Base-by-base conservation (phyloP, 2,888 invertebrate species). In the Platycheirus albimanus region DNA sequence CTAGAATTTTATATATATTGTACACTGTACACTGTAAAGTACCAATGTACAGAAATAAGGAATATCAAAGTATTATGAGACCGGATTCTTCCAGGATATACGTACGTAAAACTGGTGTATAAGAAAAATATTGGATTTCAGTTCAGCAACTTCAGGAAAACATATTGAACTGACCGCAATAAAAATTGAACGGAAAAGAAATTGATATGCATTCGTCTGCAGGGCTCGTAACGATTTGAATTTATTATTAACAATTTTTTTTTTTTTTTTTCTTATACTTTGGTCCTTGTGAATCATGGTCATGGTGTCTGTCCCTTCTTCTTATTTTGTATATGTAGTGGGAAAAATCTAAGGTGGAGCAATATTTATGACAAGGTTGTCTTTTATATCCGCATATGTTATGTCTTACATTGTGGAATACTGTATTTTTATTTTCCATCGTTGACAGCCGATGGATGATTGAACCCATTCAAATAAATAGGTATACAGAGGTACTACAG, bases 141-240 rank as follows among this genome's bases (percentile, higher is more conserved):
- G 71, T 83, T 83, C 61, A 67, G 77, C 47, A 63, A 78, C 78
- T 83, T 33, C 41, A 15, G 30, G 45, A 72, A 67, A 83, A 83
- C 81, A 83, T 83, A 83, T 83, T 77, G 81, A 77, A 69, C 71
- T 83, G 81, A 83, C 81, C 81, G 81, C 81, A 83, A 83, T 83
- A 77, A 83, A 78, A 83, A 78, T 83, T 77, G 77, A 81, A 81
- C 66, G 77, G 81, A 81, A 81, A 71, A 70, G 66, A 67, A 66
- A 81, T 81, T 77, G 81, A 77, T 83, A 83, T 78, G 81, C 72
- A 69, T 77, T 81, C 81, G 81, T 81, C 77, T 81, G 81, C 81
- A 77, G 77, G 71, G 67, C 72, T 67, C 54, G 45, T 71, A 56
- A 77, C 77, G 77, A 61, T 78, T 78, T 72, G 77, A 78, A 83